phyloP scores from a whole-genome alignment of 2,797 vertebrate species.

The Acrocephalus scirpaceus region DNA sequence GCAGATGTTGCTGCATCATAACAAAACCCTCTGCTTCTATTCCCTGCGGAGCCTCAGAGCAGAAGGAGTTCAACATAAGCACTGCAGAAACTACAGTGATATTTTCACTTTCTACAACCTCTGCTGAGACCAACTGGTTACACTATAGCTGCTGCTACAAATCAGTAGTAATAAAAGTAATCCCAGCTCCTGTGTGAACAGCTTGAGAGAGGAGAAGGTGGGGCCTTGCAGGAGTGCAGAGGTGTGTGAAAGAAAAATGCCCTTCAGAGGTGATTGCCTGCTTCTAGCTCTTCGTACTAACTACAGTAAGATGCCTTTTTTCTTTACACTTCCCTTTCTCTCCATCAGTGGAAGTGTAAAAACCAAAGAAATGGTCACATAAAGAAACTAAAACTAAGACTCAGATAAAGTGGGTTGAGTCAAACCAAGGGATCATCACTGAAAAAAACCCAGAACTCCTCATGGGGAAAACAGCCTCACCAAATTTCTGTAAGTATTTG shows the following conservation, averaged over 20 bases:
- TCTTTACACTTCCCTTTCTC: not conserved
- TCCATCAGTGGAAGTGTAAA: not conserved
- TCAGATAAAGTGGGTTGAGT: not conserved
- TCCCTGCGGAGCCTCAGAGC: not conserved
- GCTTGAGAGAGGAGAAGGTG: not conserved
- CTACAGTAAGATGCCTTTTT: not conserved
- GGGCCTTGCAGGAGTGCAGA: not conserved
- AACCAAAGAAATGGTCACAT: not conserved
- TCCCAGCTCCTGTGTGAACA: not conserved
- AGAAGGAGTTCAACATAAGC: not conserved
- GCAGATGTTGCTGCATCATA: constrained; percentile 32
- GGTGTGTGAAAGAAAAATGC: not conserved
- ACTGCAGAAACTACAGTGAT: not conserved
- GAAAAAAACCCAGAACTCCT: not conserved
- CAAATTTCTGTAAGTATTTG: not conserved
- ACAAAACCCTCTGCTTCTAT: constrained; percentile 18
- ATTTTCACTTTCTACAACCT: not conserved
- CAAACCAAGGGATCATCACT: not conserved
- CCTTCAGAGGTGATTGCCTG: not conserved
- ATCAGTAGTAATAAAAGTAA: not conserved
- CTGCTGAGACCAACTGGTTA: not conserved
- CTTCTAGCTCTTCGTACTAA: not conserved
- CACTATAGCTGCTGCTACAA: not conserved
- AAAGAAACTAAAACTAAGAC: not conserved
- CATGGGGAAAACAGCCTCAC: not conserved